Base-by-base conservation (phyloP, 2,888 invertebrate genomes). In the Asteroscopus sphinx region DNA sequence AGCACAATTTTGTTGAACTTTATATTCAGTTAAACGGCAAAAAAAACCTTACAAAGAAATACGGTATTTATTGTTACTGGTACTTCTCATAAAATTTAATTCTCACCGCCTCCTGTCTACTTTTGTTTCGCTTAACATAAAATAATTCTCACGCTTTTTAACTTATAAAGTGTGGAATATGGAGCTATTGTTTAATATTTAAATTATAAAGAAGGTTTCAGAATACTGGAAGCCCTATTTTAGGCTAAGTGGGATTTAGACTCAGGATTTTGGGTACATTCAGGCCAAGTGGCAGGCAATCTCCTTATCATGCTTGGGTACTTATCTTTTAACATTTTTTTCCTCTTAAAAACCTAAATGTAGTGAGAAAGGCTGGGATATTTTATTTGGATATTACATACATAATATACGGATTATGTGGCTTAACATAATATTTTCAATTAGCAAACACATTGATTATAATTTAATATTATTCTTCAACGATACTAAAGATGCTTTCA, bases 101-200 rank as follows among this genome's bases (percentile, higher is more conserved):
- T 61, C 16, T 16, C 33, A 12, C 13, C 12, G 13, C 33, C 33
- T 2, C 32, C 5, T 2, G 33, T 33, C 13, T 13, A 6, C 11
- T 64, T 46, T 47, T 47, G 26, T 49, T 16, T 32, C 30, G 11
- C 37, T 46, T 46, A 32, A 46, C 49, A 58, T 62, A 48, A 69
- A 54, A 57, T 37, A 63, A 42, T 63, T 55, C 11, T 46, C 45
- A 16, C 47, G 49, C 39, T 36, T 49, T 61, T 47, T 51, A 54
- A 61, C 45, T 54, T 40, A 36, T 56, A 6, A 56, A 49, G 26
- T 11, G 11, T 11, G 15, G 35, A 63, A 48, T 45, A 48, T 40
- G 32, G 16, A 26, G n/a, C 44, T 45, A 28, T 68, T 53, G 44
- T 69, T 21, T 52, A 63, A 37, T 48, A 40, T 47, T 69, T 42